phyloP scores from a whole-genome alignment of 2,113 vertebrate species.

The Sylvia atricapilla region DNA sequence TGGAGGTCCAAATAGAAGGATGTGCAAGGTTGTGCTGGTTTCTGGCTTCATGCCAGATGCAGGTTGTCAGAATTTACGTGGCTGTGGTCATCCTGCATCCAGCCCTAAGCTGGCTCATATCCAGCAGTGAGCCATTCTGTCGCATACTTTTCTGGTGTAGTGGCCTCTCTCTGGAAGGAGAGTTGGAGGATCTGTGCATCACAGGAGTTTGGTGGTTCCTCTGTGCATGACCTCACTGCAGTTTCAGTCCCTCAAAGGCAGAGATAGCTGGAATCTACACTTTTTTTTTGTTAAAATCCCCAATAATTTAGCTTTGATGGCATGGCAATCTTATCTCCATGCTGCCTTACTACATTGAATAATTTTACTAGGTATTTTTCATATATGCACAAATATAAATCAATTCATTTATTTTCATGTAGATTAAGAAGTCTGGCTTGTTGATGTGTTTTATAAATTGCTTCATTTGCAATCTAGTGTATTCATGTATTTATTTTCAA shows the following conservation, averaged over 20 bases:
- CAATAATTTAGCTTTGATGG: neutral
- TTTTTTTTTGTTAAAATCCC: neutral
- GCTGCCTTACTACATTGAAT: neutral
- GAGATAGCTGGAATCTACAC: neutral
- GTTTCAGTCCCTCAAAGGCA: neutral
- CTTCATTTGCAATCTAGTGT: neutral
- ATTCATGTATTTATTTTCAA: neutral
- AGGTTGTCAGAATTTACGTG: neutral
- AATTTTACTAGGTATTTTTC: neutral
- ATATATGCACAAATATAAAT: neutral
- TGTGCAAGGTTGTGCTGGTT: neutral
- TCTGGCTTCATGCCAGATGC: neutral
- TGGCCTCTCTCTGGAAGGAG: neutral
- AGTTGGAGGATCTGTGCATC: neutral
- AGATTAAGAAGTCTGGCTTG: neutral
- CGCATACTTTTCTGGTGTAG: neutral
- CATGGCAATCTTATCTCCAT: neutral
- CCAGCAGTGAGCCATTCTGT: neutral
- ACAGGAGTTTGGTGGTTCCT: neutral
- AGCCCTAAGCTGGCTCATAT: neutral
- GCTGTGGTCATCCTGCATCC: neutral
- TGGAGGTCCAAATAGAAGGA: neutral
- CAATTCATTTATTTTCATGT: neutral
- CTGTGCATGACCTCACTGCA: neutral
- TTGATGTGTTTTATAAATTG: neutral